Percentiles rank a stretch among this genome's conserved stretches.
These are phyloP conservation scores for Prionace glauca DNA, from an alignment of 2,797 vertebrate genomes.

Conservation along the genomic window DNA sequence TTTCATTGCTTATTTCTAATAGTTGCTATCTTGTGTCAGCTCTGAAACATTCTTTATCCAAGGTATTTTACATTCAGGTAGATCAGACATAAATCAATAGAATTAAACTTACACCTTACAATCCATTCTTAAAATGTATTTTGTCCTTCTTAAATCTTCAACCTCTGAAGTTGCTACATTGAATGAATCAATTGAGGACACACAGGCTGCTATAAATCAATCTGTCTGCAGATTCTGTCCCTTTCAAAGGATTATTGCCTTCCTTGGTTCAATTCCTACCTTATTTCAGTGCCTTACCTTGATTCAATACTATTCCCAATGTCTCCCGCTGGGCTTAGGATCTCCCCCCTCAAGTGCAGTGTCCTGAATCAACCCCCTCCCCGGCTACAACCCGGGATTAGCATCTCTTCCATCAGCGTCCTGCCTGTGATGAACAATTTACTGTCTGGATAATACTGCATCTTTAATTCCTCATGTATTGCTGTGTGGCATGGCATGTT, in stretches of 20 bases:
- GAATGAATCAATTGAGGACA: neutral
- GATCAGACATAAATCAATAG: no score
- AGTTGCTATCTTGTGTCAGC: no score
- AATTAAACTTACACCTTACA: no score
- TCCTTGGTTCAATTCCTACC: neutral
- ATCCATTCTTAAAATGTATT: no score
- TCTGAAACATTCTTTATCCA: no score
- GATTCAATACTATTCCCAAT: neutral
- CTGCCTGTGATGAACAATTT: neutral
- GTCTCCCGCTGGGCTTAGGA: neutral
- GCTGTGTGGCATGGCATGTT: no score
- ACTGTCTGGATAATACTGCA: neutral
- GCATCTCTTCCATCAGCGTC: neutral
- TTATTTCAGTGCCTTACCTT: neutral
- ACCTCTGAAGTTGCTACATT: neutral
- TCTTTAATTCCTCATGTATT: neutral
- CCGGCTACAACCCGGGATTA: neutral
- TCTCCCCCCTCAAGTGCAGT: neutral
- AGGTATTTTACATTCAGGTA: no score
- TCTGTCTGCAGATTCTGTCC: neutral
- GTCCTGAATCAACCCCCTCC: neutral
- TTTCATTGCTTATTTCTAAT: no score
- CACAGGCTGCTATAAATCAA: neutral
- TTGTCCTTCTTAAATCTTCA: neutral
- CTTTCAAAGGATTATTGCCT: neutral